phyloP scores from a whole-genome alignment of 2,888 invertebrate species.

The Aphidoletes aphidimyza region DNA sequence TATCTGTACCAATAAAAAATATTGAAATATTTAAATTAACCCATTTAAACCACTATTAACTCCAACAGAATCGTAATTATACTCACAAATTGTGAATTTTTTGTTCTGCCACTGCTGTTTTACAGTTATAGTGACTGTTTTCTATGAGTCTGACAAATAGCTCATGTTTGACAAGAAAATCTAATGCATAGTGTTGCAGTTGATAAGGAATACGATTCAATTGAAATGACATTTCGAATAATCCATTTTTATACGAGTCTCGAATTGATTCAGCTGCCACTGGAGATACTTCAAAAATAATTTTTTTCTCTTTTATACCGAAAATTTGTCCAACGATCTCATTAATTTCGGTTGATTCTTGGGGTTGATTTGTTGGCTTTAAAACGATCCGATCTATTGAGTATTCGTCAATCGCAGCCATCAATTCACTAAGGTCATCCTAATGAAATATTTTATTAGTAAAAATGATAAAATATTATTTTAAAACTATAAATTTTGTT shows the following conservation, averaged over 20 bases:
- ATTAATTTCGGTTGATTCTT: background rate
- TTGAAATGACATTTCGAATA: background rate
- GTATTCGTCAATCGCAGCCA: background rate
- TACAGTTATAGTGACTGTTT: background rate
- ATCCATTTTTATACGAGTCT: background rate
- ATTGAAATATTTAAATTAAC: too few relatives aligned
- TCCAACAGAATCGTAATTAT: too few relatives aligned
- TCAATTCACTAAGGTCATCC: background rate
- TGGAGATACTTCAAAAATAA: background rate
- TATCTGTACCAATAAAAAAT: background rate
- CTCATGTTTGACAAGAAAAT: background rate
- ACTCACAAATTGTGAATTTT: too few relatives aligned
- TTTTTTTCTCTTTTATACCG: background rate
- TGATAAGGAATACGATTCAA: background rate
- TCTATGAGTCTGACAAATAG: background rate
- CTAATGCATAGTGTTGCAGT: constrained; percentile 51
- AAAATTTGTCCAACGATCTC: background rate
- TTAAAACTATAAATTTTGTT: too few relatives aligned
- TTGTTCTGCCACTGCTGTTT: too few relatives aligned
- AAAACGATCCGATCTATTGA: background rate
- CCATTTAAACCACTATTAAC: background rate
- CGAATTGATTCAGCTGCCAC: background rate
- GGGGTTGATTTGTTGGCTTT: background rate
- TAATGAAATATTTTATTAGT: background rate
- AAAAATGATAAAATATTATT: too few relatives aligned